Conservation (phyloP, 2,888 invertebrate genomes). For the Mantis religiosa region DNA sequence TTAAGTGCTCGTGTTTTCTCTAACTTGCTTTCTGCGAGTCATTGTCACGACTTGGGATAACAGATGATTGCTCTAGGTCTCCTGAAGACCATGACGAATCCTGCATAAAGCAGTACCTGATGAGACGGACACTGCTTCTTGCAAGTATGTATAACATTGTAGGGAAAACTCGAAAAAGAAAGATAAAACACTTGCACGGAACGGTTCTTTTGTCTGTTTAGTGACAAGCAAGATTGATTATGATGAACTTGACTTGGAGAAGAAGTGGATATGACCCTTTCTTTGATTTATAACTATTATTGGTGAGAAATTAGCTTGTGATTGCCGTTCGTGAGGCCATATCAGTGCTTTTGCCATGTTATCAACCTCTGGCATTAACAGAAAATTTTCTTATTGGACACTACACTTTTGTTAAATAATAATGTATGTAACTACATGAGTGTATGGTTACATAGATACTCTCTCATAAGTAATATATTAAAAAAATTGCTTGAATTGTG, state of each 20-base stretch:
- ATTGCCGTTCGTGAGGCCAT: too few relatives aligned
- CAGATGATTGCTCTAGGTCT: background rate
- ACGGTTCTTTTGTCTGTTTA: background rate
- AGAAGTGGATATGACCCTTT: too few relatives aligned
- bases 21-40: background rate
- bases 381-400: too few relatives aligned
- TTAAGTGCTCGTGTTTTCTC: background rate
- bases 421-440: too few relatives aligned
- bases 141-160: background rate
- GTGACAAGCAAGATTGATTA: background rate
- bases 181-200: background rate
- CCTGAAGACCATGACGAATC: background rate
- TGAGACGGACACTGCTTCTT: background rate
- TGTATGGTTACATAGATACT: too few relatives aligned
- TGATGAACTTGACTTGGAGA: background rate
- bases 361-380: too few relatives aligned
- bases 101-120: background rate
- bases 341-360: too few relatives aligned
- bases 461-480: too few relatives aligned
- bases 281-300: too few relatives aligned
- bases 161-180: background rate
- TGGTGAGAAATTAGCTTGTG: too few relatives aligned
- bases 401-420: too few relatives aligned
- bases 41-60: background rate
- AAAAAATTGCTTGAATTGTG: too few relatives aligned